phyloP scores from a whole-genome alignment of 2,113 vertebrate genomes.

The Nycticorax nycticorax region DNA sequence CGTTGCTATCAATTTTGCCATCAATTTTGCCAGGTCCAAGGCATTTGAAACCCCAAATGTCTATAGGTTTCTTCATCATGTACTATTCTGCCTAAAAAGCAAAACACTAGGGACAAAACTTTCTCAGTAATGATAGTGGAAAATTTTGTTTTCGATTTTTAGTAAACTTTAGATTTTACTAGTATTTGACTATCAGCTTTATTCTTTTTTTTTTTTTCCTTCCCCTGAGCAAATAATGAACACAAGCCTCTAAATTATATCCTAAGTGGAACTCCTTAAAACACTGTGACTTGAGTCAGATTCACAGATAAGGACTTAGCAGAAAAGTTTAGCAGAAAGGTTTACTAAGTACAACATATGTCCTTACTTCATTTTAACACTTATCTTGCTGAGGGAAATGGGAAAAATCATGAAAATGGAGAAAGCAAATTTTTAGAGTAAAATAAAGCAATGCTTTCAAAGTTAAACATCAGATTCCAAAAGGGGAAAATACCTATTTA shows the following conservation, averaged over 20 bases:
- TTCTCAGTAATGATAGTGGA: not conserved
- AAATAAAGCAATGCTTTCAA: not conserved
- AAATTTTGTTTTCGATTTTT: not conserved
- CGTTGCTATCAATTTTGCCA: not conserved
- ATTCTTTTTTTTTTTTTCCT: too few species aligned
- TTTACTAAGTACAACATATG: not conserved
- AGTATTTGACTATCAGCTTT: not conserved
- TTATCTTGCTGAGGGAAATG: not conserved
- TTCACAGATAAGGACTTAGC: not conserved
- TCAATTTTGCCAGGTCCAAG: not conserved
- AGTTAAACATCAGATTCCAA: not conserved
- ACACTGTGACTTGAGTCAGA: not conserved
- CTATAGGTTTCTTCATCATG: not conserved
- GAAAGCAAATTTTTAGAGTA: not conserved
- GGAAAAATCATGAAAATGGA: not conserved
- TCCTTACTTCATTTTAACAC: not conserved
- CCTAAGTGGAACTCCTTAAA: not conserved
- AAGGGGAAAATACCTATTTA: not conserved
- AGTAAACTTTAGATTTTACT: not conserved
- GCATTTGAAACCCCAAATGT: not conserved
- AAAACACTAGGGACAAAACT: not conserved
- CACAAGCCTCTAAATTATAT: not conserved
- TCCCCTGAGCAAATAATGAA: not conserved
- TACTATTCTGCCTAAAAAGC: not conserved
- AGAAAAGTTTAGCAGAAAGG: too few species aligned